Base-by-base conservation (phyloP, 1,140 invertebrate genomes). In the Laodelphax striatellus region DNA sequence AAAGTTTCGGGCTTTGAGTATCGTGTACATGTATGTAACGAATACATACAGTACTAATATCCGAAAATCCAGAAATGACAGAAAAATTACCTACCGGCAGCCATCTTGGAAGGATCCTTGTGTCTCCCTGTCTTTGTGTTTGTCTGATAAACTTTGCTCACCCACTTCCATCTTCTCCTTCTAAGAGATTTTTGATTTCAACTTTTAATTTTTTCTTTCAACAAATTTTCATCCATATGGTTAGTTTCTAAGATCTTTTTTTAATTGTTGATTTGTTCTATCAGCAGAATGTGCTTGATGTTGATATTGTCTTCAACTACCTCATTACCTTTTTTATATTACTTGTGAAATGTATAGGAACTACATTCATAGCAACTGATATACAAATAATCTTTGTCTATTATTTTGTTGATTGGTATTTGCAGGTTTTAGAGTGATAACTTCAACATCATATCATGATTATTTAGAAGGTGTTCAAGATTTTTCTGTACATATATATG, bases 121-220 rank as follows among this genome's bases (percentile, higher is more conserved):
- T 76, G 77, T 78, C 74, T 75, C 73, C 76, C 75, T 62, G 62
- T 63, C 64, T 63, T 62, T 66, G 64, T 66, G 61, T 66, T 56
- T 58, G 59, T 63, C 54, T 63, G 56, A 58, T 63, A 60, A 61
- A 62, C 62, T 59, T 61, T 46, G 46, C 21, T 54, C 24, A 38
- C 61, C 56, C 58, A 42, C 42, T 52, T 22, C 56, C 17, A 24
- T 52, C 14, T 53, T 52, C 50, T 50, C 46, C 46, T 50, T 50
- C 46, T 50, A 50, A 50, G 46, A 50, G 46, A 19, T 17, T 50
- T 22, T 19, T 50, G 16, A 22, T 50, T 50, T 50, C 21, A 19
- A 22, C 21, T 50, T 50, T 19, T n/a, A 44, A 44, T 50, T 50
- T 50, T 50, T 50, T 19, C 16, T 50, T 50, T 50, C 21, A 50